A percentile compares a stretch with the other conserved stretches of the same genome.
phyloP scores from a whole-genome alignment of 1,140 invertebrate genomes.

The Lordiphosa collinella region DNA sequence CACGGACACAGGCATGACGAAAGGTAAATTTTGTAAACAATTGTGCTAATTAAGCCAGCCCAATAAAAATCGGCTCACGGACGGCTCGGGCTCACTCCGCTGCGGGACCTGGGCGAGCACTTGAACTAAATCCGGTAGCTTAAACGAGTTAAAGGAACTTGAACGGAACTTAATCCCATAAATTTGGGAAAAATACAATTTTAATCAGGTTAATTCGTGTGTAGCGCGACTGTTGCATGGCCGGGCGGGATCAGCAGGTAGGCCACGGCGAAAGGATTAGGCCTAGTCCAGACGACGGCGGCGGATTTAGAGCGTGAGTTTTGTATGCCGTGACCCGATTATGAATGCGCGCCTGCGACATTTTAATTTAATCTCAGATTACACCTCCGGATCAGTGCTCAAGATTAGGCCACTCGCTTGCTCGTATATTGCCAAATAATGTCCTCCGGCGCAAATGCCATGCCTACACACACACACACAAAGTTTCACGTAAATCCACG shows the following conservation, averaged over 20 bases:
- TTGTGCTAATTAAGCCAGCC: constrained; percentile 78
- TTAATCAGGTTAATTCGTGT: constrained; percentile 78
- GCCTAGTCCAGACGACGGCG: constrained; percentile 19
- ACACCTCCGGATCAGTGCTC: constrained; percentile 53
- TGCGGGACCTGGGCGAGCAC: constrained; percentile 37
- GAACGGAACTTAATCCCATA: constrained; percentile 79
- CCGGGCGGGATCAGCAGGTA: constrained; percentile 38
- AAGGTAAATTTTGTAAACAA: constrained; percentile 79
- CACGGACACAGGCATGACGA: constrained; percentile 62
- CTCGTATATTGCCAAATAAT: constrained; percentile 72
- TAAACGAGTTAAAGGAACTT: constrained; percentile 79
- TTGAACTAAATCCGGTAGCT: constrained; percentile 78
- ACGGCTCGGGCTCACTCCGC: background rate
- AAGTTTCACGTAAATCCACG: constrained; percentile 65
- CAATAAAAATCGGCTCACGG: constrained; percentile 68
- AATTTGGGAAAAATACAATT: constrained; percentile 79
- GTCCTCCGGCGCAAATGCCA: too few species aligned
- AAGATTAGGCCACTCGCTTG: constrained; percentile 63
- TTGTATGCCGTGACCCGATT: too few species aligned
- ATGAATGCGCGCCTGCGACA: constrained; percentile 65
- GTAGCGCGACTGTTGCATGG: constrained; percentile 62
- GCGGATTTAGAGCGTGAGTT: too few species aligned
- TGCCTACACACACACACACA: too few species aligned
- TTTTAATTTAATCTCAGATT: constrained; percentile 77
- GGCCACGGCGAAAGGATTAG: constrained; percentile 58